These are phyloP conservation scores for Climacteris rufus DNA, from an alignment of 2,113 vertebrate species.

Conservation along the genomic window DNA sequence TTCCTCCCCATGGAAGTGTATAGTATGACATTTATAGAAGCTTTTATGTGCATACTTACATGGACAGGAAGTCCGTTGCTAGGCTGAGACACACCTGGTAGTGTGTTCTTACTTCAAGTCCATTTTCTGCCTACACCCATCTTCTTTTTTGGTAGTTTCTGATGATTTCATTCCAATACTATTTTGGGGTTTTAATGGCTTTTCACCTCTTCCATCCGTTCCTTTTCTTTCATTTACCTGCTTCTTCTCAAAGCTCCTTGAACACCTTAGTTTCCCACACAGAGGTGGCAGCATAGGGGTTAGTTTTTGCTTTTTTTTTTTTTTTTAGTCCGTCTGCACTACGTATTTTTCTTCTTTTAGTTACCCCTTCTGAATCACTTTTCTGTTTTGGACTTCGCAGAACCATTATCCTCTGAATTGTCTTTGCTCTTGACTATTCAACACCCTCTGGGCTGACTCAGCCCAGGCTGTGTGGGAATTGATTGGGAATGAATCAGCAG, in stretches of 20 bases:
- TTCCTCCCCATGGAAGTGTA: neutral
- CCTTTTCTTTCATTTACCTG: neutral
- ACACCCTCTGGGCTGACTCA: slow-evolving; percentile 72
- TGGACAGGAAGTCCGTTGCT: neutral
- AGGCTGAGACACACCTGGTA: neutral
- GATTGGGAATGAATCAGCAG: slow-evolving; percentile 50
- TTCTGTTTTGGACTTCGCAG: slow-evolving; percentile 53
- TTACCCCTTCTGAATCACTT: slow-evolving; percentile 54
- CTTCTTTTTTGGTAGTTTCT: neutral
- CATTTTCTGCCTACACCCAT: neutral
- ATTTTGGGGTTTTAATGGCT: neutral
- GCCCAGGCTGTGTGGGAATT: slow-evolving; percentile 66
- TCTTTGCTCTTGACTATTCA: slow-evolving; percentile 51
- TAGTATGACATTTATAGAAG: neutral
- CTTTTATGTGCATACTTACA: neutral
- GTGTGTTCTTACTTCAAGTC: neutral
- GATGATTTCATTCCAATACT: neutral
- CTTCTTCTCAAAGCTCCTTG: neutral
- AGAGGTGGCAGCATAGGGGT: neutral
- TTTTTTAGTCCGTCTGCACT: neutral
- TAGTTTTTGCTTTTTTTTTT: neutral
- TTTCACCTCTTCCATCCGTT: neutral
- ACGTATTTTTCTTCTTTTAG: slow-evolving; percentile 11
- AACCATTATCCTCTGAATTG: slow-evolving; percentile 49
- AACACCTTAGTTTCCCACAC: neutral